These are phyloP conservation scores for Charaxes varanes DNA, from an alignment of 1,140 invertebrate species.

Conservation along the genomic window DNA sequence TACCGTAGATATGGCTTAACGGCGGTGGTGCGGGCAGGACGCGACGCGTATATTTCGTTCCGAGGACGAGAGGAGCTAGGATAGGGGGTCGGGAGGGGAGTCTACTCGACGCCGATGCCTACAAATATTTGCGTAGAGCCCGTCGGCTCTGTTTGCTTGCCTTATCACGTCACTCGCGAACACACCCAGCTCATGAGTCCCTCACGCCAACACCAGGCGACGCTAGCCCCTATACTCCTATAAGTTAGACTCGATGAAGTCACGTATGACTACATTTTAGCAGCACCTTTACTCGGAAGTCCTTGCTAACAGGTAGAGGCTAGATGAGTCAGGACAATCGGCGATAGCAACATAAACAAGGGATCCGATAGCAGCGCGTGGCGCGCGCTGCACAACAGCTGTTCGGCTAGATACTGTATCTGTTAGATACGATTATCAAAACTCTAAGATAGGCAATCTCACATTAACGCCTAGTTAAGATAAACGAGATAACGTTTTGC, in stretches of 20 bases:
- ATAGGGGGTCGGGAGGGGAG: conserved; percentile 7
- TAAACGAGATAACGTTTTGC: conserved; percentile 69
- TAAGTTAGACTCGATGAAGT: no score
- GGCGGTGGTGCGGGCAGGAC: conserved; percentile 6
- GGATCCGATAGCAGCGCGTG: conserved; percentile 1
- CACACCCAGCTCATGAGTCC: conserved; percentile 31
- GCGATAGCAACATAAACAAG: background rate
- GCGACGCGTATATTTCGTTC: conserved; percentile 20
- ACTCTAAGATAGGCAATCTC: conserved; percentile 60
- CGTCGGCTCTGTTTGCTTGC: conserved; percentile 41
- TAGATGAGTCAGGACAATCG: conserved; percentile 10
- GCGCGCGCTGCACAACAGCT: conserved; percentile 26
- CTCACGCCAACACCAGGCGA: conserved; percentile 16
- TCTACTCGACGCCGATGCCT: conserved; percentile 27
- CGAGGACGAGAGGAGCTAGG: conserved; percentile 10
- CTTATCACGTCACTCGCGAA: conserved; percentile 50
- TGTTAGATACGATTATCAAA: conserved; percentile 63
- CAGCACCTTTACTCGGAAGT: background rate
- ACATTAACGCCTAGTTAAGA: conserved; percentile 70
- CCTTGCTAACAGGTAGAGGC: background rate
- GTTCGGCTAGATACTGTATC: conserved; percentile 55
- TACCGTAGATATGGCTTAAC: conserved; percentile 31
- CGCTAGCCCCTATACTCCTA: no score
- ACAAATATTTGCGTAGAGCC: conserved; percentile 48
- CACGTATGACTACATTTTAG: conserved; percentile 4